Percentiles rank a stretch among this genome's conserved stretches.
Evolutionary conservation across 2,888 invertebrate species (phyloP).

Genomic region (Lucinisca nassula): DNA sequence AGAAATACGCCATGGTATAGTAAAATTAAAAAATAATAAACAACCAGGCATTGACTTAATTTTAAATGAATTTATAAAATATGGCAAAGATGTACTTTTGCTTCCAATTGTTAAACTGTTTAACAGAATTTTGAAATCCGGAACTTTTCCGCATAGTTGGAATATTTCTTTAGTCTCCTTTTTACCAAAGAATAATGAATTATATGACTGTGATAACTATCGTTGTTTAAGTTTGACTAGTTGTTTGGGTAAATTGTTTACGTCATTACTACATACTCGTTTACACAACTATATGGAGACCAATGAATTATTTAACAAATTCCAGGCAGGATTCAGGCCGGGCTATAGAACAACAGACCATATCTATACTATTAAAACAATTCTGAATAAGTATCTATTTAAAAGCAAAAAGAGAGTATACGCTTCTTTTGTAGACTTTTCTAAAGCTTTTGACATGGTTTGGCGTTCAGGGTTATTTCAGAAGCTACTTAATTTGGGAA

Average conservation of each 20-base stretch:
- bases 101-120: background rate
- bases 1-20: background rate
- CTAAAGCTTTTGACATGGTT: background rate
- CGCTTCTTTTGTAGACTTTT: background rate
- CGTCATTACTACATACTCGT: background rate
- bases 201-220: background rate
- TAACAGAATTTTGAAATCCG: background rate
- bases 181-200: background rate
- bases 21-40: background rate
- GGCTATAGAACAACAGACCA: background rate
- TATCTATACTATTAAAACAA: background rate
- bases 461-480: no score
- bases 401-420: background rate
- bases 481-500: no score
- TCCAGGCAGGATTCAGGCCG: background rate
- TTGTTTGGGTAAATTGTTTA: background rate
- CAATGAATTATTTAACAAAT: background rate
- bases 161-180: background rate
- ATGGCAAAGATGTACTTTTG: background rate
- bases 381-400: background rate
- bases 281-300: background rate
- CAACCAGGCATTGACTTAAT: background rate
- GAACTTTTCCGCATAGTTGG: background rate
- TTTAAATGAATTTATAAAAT: background rate
- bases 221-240: background rate